Evolutionary conservation across 2,113 vertebrate genomes (phyloP), one percentile per base, ranked within the genome.

Genomic region (Scophthalmus maximus): DNA sequence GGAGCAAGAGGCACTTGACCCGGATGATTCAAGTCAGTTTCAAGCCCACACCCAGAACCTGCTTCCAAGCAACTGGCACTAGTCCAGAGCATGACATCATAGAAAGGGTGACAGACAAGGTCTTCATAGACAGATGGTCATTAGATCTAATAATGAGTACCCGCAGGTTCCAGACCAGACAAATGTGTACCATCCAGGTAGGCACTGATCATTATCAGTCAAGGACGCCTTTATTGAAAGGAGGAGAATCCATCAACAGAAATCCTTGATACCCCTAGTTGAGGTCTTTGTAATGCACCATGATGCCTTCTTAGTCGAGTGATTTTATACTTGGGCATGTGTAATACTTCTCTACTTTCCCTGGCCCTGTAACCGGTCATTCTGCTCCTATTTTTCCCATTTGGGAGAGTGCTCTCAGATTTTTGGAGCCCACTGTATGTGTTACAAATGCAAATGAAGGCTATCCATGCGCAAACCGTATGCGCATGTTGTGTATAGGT

Each of bases 121-220:
- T 83, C 82, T 79, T 76, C 27, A 17, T 29, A 70, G 89, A 88
- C 92, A 91, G 91, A 93, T 93, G 91, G 90, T 83, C 67, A 25
- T 92, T 92, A 88, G 84, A 87, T 84, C 71, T 65, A 79, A 87
- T 93, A 89, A 92, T 87, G 89, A 82, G 76, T 79, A 82, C 80
- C 78, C 84, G 82, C 85, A 89, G 88, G 78, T 81, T 87, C 53
- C 70, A 73, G 64, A 51, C 20, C 60, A 73, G 79, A 89, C 72
- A 80, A 82, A 88, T 77, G 65, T 65, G 60, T 57, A 38, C 51
- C 49, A 75, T 78, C 55, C 46, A 32, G 56, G 47, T 53, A 30
- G 38, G 70, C 58, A 84, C 78, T 80, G 79, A 78, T 89, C 78
- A 70, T 85, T 80, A 86, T 73, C 81, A 79, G 64, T 83, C 86